A percentile compares a stretch with the other conserved stretches of the same genome.
Evolutionary conservation across 2,888 invertebrate genomes (phyloP).

Genomic region (Rhodophaea formosa): DNA sequence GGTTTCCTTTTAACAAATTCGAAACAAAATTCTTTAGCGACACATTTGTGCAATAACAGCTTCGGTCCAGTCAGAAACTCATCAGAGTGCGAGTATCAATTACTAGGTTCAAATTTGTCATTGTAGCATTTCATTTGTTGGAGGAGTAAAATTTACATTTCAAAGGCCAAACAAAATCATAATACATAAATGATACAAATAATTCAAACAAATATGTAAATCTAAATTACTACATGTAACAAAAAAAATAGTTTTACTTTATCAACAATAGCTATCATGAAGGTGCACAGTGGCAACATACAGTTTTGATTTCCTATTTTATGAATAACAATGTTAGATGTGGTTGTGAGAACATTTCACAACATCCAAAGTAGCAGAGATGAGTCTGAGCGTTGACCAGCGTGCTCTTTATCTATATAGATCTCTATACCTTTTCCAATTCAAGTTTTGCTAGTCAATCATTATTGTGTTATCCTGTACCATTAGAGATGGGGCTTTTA

Average conservation of each 20-base stretch:
- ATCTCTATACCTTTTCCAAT: no score
- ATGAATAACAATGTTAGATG: neutral
- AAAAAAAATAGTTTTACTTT: conserved; percentile 1
- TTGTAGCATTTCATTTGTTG: neutral
- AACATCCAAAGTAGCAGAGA: neutral
- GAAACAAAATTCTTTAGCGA: no score
- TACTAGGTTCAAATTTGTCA: neutral
- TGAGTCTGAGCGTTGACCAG: neutral
- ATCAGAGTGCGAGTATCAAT: neutral
- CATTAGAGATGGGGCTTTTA: no score
- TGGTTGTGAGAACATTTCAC: neutral
- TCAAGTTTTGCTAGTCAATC: no score
- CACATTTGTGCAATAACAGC: neutral
- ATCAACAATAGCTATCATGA: conserved; percentile 3
- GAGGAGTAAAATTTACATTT: neutral
- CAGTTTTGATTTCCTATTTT: neutral
- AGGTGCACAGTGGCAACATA: neutral
- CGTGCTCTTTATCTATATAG: neutral
- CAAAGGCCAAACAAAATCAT: neutral
- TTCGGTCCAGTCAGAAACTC: neutral
- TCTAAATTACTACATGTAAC: neutral
- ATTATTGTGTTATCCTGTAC: no score
- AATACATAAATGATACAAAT: conserved; percentile 6
- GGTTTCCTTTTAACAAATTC: neutral
- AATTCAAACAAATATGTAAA: neutral